A percentile compares a stretch with the other conserved stretches of the same genome.
Conservation (phyloP, 2,888 invertebrate genomes). For the Pelosia muscerda region DNA sequence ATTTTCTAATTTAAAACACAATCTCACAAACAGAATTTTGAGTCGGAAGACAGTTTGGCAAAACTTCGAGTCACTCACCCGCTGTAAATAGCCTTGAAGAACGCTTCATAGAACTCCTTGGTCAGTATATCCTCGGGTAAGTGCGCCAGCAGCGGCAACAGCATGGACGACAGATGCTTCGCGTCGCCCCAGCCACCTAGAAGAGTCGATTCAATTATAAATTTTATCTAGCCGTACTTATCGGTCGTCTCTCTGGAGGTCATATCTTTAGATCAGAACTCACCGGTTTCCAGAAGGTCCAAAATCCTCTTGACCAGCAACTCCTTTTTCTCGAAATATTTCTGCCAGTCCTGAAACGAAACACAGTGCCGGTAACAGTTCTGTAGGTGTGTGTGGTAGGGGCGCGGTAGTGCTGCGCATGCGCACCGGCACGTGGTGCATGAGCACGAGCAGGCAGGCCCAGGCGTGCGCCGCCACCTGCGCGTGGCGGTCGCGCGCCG, state of each 20-base stretch:
- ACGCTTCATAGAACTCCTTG: conserved; percentile 87
- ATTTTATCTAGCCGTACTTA: neutral
- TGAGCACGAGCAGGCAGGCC: conserved; percentile 88
- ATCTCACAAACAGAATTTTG: neutral
- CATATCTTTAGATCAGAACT: neutral
- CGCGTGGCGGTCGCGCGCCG: conserved; percentile 35
- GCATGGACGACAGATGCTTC: conserved; percentile 89
- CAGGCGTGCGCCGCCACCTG: conserved; percentile 88
- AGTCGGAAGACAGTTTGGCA: neutral
- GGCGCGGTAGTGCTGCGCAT: neutral
- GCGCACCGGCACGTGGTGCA: conserved; percentile 40
- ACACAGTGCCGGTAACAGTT: neutral
- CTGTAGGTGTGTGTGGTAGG: neutral
- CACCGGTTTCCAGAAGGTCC: conserved; percentile 72
- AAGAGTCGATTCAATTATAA: neutral
- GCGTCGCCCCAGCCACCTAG: conserved; percentile 93
- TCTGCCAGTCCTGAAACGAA: conserved; percentile 89
- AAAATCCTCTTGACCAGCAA: conserved; percentile 82
- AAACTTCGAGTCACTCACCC: conserved; percentile 83
- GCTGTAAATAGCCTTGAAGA: conserved; percentile 89
- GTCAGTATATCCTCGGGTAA: conserved; percentile 86
- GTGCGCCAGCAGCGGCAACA: conserved; percentile 92
- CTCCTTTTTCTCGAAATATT: conserved; percentile 90
- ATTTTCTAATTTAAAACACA: neutral
- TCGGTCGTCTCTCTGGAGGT: neutral